Percentiles rank a stretch among this genome's conserved stretches.
These are phyloP conservation scores for Pocillopora meandrina DNA, from an alignment of 92 coral and sea anemone species.

Conservation along the genomic window DNA sequence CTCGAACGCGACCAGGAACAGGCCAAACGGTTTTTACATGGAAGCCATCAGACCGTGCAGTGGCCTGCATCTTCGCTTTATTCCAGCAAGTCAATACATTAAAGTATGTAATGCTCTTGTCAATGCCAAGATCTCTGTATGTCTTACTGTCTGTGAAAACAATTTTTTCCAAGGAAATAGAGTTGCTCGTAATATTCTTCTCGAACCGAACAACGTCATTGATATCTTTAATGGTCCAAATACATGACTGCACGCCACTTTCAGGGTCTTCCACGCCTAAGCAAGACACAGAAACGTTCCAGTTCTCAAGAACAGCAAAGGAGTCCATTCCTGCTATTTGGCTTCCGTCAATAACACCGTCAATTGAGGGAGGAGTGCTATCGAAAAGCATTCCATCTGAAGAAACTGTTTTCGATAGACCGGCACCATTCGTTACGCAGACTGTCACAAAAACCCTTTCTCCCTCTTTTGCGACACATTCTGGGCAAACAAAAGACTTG, in stretches of 20 bases:
- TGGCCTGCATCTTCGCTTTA: constrained; percentile 57
- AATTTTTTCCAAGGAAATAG: constrained; percentile 6
- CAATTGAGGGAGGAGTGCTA: constrained; percentile 73
- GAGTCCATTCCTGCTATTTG: constrained; percentile 52
- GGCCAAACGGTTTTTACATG: constrained; percentile 83
- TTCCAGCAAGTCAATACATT: constrained; percentile 71
- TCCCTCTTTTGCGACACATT: constrained; percentile 54
- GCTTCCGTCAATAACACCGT: constrained; percentile 73
- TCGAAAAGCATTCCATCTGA: constrained; percentile 87
- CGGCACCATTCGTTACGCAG: constrained; percentile 70
- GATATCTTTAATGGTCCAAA: constrained; percentile 55
- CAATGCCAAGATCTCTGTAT: constrained; percentile 39
- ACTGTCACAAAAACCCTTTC: constrained; percentile 51
- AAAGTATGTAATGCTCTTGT: constrained; percentile 38
- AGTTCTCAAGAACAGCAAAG: constrained; percentile 54
- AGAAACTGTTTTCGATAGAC: constrained; percentile 44
- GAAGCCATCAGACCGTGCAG: constrained; percentile 79
- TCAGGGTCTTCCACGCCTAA: constrained; percentile 81
- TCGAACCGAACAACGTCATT: neutral
- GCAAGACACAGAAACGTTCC: constrained; percentile 80
- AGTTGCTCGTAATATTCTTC: constrained; percentile 18
- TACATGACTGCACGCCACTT: constrained; percentile 70
- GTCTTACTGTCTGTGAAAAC: constrained; percentile 48
- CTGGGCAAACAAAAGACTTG: constrained; percentile 54
- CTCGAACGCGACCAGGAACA: constrained; percentile 65